phyloP scores from a whole-genome alignment of 2,888 invertebrate genomes.

The Mesoligia furuncula region DNA sequence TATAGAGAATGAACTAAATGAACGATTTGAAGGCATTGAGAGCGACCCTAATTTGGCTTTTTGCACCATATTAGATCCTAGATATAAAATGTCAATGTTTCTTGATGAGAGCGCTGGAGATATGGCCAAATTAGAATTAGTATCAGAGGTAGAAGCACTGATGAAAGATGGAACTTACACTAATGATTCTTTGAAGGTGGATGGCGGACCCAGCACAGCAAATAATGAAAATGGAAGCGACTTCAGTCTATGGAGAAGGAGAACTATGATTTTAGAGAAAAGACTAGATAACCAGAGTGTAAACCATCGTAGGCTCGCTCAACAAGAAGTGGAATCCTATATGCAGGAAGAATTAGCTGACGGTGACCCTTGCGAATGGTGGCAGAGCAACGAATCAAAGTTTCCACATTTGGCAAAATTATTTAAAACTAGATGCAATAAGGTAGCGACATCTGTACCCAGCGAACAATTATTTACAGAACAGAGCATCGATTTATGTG shows the following conservation, averaged over 20 bases:
- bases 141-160: constrained; percentile 7
- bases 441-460: constrained; percentile 19
- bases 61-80: constrained; percentile 34
- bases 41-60: constrained; percentile 15
- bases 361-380: constrained; percentile 23
- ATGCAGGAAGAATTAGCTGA: constrained; percentile 11
- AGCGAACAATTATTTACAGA: constrained; percentile 13
- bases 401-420: constrained; percentile 32
- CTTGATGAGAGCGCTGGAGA: constrained; percentile 11
- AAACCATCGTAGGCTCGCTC: constrained; percentile 4
- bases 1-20: constrained; percentile 1
- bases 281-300: neutral
- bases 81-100: constrained; percentile 36
- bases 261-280: constrained; percentile 11
- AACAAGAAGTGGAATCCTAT: constrained; percentile 33
- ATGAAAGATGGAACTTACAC: neutral
- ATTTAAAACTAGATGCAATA: constrained; percentile 23
- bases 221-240: constrained; percentile 2
- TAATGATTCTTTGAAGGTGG: neutral
- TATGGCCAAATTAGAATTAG: constrained; percentile 8
- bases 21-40: constrained; percentile 6
- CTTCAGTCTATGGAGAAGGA: constrained; percentile 32
- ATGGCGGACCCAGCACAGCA: neutral
- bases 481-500: neutral
- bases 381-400: constrained; percentile 22